Evolutionary conservation across 2,888 invertebrate genomes (phyloP), one percentile per base, ranked within the genome.

Genomic region (Dioctria rufipes): DNA sequence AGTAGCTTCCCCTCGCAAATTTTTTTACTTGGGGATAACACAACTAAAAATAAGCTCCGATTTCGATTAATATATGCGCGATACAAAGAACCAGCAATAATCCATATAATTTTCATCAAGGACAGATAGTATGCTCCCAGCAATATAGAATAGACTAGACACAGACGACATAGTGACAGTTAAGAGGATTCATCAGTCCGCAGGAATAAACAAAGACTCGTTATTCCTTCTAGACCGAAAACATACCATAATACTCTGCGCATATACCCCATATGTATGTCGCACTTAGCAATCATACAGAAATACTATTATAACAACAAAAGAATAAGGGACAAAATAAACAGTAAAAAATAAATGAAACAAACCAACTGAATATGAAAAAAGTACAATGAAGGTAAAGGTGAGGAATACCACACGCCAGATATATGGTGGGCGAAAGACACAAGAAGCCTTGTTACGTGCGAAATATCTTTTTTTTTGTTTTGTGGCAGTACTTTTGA

Each of bases 321-420:
- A 61, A 61, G 54, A 11, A 8, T 54, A 54, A 11, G 3, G 4
- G 11, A n/a, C n/a, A 46, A n/a, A 54, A 54, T 4, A 58, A 13
- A 13, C 8, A 58, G n/a, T 4, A 58, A 13, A 13, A 58, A 13
- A 11, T 5, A 58, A 58, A 58, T 13, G 58, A 5, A 5, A 13
- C 4, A 11, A 13, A 58, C 5, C 25, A 4, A 8, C 58, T 58
- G 25, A 37, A 66, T 42, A 66, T 1, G 13, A 66, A 66, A 8
- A 43, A 66, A 40, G 6, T 37, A 37, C 58, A 40, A 66, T 51
- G 63, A 65, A 54, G 54, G 54, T 78, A 54, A 78, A 54, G 78
- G 78, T 67, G 78, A 78, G 66, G 78, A 78, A 78, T 78, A 78
- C 78, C 78, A 58, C 78, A 78, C 78, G 78, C 78, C 78, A 78